Evolutionary conservation across 2,113 vertebrate species (phyloP), one percentile per base, ranked within the genome.

Genomic region (Ammospiza caudacuta): DNA sequence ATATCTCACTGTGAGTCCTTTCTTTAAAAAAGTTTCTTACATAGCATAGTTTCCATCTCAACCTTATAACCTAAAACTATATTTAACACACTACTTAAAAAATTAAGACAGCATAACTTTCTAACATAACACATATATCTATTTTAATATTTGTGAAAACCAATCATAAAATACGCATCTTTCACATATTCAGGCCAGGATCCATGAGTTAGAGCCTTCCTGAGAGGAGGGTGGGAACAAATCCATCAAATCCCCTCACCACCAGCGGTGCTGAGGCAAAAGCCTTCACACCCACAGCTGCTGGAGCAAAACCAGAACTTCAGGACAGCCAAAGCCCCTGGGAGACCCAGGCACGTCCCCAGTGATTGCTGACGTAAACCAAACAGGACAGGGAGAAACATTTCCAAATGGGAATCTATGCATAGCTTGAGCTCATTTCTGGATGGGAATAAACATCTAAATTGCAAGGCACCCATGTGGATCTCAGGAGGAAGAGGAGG

Each of bases 281-380:
- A 77, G 11, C 23, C 46, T 83, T 88, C 8, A 0, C 9, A 6
- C n/a, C 74, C 46, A 39, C 44, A 68, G 84, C 52, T 63, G 70
- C 62, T 68, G 70, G 47, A 77, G 63, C 59, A n/a, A 73, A 72
- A 93, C 4, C 1, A 3, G 41, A 85, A 23, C 58, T 79, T 49
- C 29, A 18, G 59, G 72, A 73, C 47, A 64, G 69, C 44, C 35
- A 51, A 43, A 91, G 35, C 39, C 55, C 81, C 4, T 0, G 57
- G 66, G 77, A 87, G 57, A 75, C 16, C 29, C 49, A 52, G 69
- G 47, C 10, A 0, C 72, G 28, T 35, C 86, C 88, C 72, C 59
- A 63, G 59, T 2, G 63, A 51, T 3, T 22, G 64, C 76, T 77
- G 79, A 81, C 0, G 1, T 49, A 67, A 92, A 70, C 0, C 0